Percentiles rank a stretch among this genome's conserved stretches.
These are phyloP conservation scores for Pristionchus exspectatus DNA, from an alignment of 2,888 invertebrate genomes.

Conservation along the genomic window DNA sequence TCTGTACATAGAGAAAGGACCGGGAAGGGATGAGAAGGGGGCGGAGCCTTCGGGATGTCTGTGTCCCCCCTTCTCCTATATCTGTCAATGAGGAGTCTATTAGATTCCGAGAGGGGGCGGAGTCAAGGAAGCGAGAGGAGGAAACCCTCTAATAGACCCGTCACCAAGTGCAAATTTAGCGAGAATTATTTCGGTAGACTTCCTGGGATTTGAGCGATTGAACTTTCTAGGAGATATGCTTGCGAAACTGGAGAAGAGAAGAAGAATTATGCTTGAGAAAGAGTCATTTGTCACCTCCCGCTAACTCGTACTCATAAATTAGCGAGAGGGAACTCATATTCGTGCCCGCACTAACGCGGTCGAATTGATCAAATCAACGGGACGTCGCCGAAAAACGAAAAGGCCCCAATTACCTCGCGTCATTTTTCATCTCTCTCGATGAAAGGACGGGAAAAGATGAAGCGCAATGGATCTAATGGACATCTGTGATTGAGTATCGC, in stretches of 20 bases:
- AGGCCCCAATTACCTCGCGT: slow-evolving; percentile 19
- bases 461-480: neutral
- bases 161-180: neutral
- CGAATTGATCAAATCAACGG: slow-evolving; percentile 42
- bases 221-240: neutral
- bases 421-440: neutral
- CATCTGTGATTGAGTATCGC: slow-evolving; percentile 16
- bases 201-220: neutral
- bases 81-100: slow-evolving; percentile 45
- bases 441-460: neutral
- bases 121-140: neutral
- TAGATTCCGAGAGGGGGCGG: slow-evolving; percentile 29
- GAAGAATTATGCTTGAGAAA: neutral
- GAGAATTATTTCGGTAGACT: neutral
- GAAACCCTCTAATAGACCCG: neutral
- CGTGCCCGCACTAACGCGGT: neutral
- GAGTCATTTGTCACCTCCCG: neutral
- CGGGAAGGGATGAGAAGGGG: neutral
- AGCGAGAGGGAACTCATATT: neutral
- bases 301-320: slow-evolving; percentile 27
- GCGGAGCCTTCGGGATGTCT: neutral
- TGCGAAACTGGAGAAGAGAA: neutral
- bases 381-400: neutral
- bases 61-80: neutral
- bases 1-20: slow-evolving; percentile 1